phyloP scores from a whole-genome alignment of 2,113 vertebrate genomes.

The Tychaedon coryphoeus region DNA sequence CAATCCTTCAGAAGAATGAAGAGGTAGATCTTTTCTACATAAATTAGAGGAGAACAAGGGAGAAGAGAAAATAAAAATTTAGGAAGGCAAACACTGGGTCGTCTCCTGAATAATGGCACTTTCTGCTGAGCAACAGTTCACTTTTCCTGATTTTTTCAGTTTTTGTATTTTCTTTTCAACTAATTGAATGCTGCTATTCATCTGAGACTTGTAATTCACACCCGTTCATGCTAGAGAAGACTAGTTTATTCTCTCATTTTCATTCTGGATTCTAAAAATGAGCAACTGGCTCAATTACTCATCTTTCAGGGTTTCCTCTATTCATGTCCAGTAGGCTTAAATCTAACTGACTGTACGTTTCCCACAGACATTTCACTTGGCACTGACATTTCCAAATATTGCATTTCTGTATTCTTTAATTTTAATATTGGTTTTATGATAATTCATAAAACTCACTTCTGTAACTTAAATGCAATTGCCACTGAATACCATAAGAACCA shows the following conservation, averaged over 20 bases:
- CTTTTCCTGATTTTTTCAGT: neutral
- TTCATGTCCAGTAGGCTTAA: neutral
- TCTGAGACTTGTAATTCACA: neutral
- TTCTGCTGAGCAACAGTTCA: neutral
- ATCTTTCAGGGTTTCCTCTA: neutral
- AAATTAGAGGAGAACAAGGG: neutral
- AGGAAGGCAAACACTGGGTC: neutral
- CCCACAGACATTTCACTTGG: neutral
- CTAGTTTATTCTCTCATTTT: neutral
- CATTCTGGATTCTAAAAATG: neutral
- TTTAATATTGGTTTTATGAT: neutral
- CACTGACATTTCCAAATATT: neutral
- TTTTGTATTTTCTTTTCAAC: neutral
- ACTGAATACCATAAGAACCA: neutral
- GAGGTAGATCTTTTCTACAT: neutral
- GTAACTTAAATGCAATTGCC: neutral
- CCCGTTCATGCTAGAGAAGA: neutral
- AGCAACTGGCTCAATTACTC: neutral
- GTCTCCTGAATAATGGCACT: neutral
- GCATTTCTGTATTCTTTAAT: neutral
- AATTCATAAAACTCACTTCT: neutral
- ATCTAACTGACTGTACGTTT: neutral
- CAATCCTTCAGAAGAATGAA: neutral
- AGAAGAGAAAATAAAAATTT: neutral
- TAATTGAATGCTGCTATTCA: neutral